Evolutionary conservation across 2,888 invertebrate species (phyloP), one percentile per base, ranked within the genome.

Genomic region (Drosophila sordidula): DNA sequence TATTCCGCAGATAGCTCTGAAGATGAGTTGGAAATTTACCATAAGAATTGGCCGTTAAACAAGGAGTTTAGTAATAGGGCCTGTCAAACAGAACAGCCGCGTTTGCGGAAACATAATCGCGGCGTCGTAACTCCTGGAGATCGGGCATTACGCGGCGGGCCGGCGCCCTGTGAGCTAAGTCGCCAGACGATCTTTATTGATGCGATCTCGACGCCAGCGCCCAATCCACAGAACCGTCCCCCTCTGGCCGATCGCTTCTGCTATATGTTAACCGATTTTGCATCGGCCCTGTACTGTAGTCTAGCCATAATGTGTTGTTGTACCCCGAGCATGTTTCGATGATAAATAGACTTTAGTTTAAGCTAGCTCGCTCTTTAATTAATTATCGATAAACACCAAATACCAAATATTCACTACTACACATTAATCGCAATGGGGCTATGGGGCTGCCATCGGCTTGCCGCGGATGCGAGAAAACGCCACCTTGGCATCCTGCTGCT

Each of bases 241-340:
- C 85, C 87, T 0, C 44, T 85, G 18, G 61, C 79, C 25, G 85
- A 87, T 72, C 78, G 85, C 0, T 87, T 87, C 34, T 85, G 85
- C 77, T 85, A 85, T 64, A 87, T 87, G 75, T 55, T 85, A 51
- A 81, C 85, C 25, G 85, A 85, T 39, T 85, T 85, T 36, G 85
- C 85, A 0, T 87, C 85, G 45, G 87, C 85, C 0, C 59, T 85
- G 3, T 85, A 85, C 36, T 84, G 86, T 52, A 86, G 85, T 67
- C 70, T 85, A 16, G 87, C 86, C 58, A 77, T 85, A 5, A 85
- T 85, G 87, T 85, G 85, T 61, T 85, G 85, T 61, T 85, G 87
- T 80, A 72, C 80, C 14, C 86, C 87, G 16, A 87, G 65, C 65
- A 71, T 83, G 81, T 79, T 83, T 72, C 79, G 84, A 77, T 83